These are phyloP conservation scores for Girardia tigrina DNA, from an alignment of 2,888 invertebrate genomes.

Conservation along the genomic window DNA sequence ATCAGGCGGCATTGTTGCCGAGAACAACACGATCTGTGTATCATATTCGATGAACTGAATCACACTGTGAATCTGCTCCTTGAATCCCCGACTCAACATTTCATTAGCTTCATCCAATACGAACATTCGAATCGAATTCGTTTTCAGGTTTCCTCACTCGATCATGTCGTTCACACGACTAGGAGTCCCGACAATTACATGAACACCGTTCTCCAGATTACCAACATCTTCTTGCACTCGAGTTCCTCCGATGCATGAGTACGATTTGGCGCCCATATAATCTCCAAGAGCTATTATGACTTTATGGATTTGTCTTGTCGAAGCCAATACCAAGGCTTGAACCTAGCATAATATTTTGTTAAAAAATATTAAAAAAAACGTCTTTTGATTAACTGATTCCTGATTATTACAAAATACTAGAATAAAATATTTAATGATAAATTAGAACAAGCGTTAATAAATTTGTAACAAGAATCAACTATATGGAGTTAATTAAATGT, in stretches of 20 bases:
- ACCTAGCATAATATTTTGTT: too few species aligned
- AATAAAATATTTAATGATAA: too few species aligned
- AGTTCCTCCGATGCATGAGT: constrained; percentile 97
- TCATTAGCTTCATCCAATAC: constrained; percentile 98
- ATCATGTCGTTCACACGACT: constrained; percentile 97
- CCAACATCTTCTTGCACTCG: constrained; percentile 92
- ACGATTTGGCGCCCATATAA: constrained; percentile 90
- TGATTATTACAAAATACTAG: too few species aligned
- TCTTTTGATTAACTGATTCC: too few species aligned
- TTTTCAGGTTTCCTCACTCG: constrained; percentile 69
- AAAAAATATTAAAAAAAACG: too few species aligned
- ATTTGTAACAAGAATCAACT: too few species aligned
- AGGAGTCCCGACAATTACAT: constrained; percentile 95
- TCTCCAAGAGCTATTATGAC: constrained; percentile 88
- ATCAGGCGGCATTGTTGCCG: constrained; percentile 95
- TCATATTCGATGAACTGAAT: constrained; percentile 74
- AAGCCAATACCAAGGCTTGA: constrained; percentile 92
- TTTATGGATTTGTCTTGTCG: constrained; percentile 63
- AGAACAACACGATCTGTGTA: constrained; percentile 74
- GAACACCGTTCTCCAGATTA: constrained; percentile 81
- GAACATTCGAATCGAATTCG: constrained; percentile 80
- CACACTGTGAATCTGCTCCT: constrained; percentile 98
- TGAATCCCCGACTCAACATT: constrained; percentile 97
- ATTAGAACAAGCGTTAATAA: too few species aligned
- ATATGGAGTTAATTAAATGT: too few species aligned